phyloP scores from a whole-genome alignment of 2,888 invertebrate species.

The Pheosia tremula region DNA sequence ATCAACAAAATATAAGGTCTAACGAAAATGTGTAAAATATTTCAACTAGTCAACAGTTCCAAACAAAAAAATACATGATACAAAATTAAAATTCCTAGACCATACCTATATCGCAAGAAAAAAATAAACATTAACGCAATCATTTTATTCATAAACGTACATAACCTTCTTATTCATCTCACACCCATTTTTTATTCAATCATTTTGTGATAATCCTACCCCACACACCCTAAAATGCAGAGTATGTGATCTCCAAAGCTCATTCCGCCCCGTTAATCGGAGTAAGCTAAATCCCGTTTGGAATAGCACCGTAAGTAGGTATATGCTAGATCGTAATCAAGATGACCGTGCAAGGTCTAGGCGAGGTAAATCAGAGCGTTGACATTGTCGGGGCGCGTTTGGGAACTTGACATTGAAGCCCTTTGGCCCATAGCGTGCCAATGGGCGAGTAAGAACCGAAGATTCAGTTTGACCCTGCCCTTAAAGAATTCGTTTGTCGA shows the following conservation, averaged over 20 bases:
- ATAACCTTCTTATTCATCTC: too few relatives aligned
- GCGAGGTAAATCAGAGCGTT: slow-evolving; percentile 35
- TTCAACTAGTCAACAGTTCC: too few relatives aligned
- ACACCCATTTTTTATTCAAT: too few relatives aligned
- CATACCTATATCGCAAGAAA: too few relatives aligned
- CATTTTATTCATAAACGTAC: too few relatives aligned
- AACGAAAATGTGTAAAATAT: too few relatives aligned
- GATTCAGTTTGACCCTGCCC: not conserved
- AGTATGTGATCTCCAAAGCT: not conserved
- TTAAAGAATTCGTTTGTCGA: not conserved
- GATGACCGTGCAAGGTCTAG: slow-evolving; percentile 35
- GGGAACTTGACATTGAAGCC: slow-evolving; percentile 44
- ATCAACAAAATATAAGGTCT: too few relatives aligned
- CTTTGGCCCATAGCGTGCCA: slow-evolving; percentile 6
- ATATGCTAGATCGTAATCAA: slow-evolving; percentile 27
- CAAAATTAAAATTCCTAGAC: too few relatives aligned
- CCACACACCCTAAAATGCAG: not conserved
- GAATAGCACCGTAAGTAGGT: slow-evolving; percentile 13
- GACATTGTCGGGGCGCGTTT: slow-evolving; percentile 44
- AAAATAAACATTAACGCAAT: too few relatives aligned
- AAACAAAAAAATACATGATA: too few relatives aligned
- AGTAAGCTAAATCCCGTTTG: slow-evolving; percentile 12
- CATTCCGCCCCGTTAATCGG: slow-evolving; percentile 12
- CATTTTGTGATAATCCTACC: too few relatives aligned
- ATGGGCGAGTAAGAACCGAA: not conserved